Evolutionary conservation across 2,797 vertebrate species (phyloP), one percentile per base, ranked within the genome.

Genomic region (Sebastes flavidus): DNA sequence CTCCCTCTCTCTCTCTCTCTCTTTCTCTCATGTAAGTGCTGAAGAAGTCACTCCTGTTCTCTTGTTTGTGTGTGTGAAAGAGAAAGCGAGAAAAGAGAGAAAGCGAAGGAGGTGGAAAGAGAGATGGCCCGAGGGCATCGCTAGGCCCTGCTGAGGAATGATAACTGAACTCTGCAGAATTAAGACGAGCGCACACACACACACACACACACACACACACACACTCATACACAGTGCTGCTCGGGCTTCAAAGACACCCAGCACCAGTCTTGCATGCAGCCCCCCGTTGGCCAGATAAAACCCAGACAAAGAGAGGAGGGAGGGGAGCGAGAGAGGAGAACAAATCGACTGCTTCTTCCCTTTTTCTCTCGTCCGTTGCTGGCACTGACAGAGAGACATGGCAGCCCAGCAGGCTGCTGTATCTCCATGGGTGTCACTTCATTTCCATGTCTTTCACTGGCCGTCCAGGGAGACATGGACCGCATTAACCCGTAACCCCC

Each of bases 241-340:
- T 65, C 1, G 16, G 81, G 89, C 92, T 93, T 94, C 93, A 94
- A 94, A 95, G 92, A 90, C 60, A 38, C 82, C 80, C 85, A 84
- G 87, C 84, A 77, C 89, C 84, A 88, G 92, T 80, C 86, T 52
- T 90, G 84, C 89, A 88, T 74, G 84, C 88, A 88, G 87, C 91
- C 93, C 91, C 92, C 94, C 87, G 86, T 88, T 88, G 89, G 87
- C 90, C 89, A 91, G 91, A 94, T 95, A 93, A 94, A 92, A 89
- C 89, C 89, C 91, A 95, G 93, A 95, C 93, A 95, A 95, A 95
- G 93, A 91, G 84, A 81, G 89, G 66, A 42, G 75, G 89, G 80
- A 92, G 89, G 90, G 89, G 91, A 89, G 89, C 72, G 78, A 83
- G 87, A 70, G 78, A 81, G 82, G 85, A 86, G 90, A 90, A 94